A percentile compares a stretch with the other conserved stretches of the same genome.
Evolutionary conservation across 2,888 invertebrate species (phyloP).

Genomic region (Chrysopilus asiliformis): DNA sequence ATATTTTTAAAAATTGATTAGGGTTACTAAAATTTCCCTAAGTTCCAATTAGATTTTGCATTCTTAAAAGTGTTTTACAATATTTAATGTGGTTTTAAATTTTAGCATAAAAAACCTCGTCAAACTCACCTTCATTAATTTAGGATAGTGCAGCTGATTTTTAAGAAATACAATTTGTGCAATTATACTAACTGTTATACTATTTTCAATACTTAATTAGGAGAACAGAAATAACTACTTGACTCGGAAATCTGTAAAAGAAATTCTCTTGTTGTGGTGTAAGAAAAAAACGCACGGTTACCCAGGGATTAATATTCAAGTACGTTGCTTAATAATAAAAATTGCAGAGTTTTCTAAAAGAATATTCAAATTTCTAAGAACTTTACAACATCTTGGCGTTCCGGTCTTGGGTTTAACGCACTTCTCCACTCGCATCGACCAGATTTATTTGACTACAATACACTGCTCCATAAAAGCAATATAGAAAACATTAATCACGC

Average conservation of each 20-base stretch:
- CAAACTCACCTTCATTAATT: too few relatives aligned
- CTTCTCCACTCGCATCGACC: conserved; percentile 96
- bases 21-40: too few relatives aligned
- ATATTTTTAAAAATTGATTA: too few relatives aligned
- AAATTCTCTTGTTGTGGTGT: conserved; percentile 95
- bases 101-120: too few relatives aligned
- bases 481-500: conserved; percentile 96
- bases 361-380: conserved; percentile 34
- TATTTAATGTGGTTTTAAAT: too few relatives aligned
- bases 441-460: conserved; percentile 81
- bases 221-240: conserved; percentile 93
- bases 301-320: conserved; percentile 69
- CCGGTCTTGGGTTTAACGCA: conserved; percentile 95
- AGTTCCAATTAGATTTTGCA: too few relatives aligned
- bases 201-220: too few relatives aligned
- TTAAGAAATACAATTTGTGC: too few relatives aligned
- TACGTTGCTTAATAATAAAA: conserved; percentile 3
- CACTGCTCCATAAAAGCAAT: conserved; percentile 65
- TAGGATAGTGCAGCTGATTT: too few relatives aligned
- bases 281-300: conserved; percentile 96
- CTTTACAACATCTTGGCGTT: conserved; percentile 89
- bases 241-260: conserved; percentile 97
- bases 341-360: background rate
- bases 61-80: too few relatives aligned
- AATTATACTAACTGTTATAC: too few relatives aligned